Evolutionary conservation across 2,113 vertebrate species (phyloP).

Genomic region (Platysteira castanea): DNA sequence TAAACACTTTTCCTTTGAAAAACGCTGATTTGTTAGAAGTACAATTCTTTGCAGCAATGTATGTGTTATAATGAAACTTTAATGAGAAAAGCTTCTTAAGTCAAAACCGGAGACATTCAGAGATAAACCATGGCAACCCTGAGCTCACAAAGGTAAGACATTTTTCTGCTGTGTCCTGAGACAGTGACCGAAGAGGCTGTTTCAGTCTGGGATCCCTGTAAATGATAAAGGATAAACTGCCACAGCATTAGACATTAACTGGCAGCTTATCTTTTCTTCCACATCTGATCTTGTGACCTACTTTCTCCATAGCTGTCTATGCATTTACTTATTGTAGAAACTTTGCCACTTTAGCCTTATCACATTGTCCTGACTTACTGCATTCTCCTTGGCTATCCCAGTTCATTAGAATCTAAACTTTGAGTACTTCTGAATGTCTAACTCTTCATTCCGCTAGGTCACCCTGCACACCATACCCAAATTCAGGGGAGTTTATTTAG

Average conservation of each 20-base stretch:
- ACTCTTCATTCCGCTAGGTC: background rate
- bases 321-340: background rate
- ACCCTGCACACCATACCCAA: background rate
- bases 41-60: background rate
- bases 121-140: background rate
- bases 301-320: background rate
- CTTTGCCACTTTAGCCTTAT: background rate
- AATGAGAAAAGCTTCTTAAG: background rate
- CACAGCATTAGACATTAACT: background rate
- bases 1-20: slow-evolving; percentile 1
- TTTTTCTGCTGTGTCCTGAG: background rate
- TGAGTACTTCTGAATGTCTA: background rate
- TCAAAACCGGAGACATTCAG: background rate
- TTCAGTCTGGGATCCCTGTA: background rate
- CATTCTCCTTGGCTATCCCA: background rate
- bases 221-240: background rate
- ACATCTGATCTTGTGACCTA: background rate
- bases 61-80: background rate
- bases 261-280: background rate
- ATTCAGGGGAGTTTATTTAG: background rate
- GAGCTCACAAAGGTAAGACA: background rate
- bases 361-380: background rate
- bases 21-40: background rate
- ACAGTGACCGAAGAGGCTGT: background rate
- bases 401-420: background rate